These are phyloP conservation scores for Sarcoramphus papa DNA, from an alignment of 2,797 vertebrate species.

Conservation along the genomic window DNA sequence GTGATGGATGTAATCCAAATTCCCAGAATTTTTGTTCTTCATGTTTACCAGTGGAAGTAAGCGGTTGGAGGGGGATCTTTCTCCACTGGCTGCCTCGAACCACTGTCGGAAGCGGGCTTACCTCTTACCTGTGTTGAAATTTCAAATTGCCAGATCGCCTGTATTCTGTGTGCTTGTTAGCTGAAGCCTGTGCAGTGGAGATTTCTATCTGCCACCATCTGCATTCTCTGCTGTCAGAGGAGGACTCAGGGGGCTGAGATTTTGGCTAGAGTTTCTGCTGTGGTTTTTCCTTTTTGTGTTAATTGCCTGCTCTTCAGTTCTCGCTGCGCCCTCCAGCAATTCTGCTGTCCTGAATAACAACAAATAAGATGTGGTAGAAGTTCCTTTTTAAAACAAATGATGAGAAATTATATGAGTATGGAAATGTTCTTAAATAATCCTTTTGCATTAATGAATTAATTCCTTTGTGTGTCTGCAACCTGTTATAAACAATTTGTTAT, in stretches of 20 bases:
- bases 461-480: neutral
- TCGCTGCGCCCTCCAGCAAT: neutral
- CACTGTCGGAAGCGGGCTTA: neutral
- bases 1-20: neutral
- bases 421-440: neutral
- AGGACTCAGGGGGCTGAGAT: neutral
- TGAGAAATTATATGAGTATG: neutral
- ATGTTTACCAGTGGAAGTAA: neutral
- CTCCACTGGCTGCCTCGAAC: neutral
- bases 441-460: neutral
- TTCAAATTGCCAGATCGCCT: accelerated
- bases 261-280: neutral
- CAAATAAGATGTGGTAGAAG: neutral
- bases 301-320: neutral
- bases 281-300: neutral
- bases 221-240: neutral
- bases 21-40: neutral
- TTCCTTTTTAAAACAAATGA: neutral
- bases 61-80: neutral
- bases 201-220: neutral
- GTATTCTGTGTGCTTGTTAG: neutral
- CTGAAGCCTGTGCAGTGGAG: neutral
- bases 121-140: neutral
- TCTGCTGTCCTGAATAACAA: neutral
- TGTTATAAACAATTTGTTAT: neutral